Evolutionary conservation across 2,888 invertebrate genomes (phyloP).

Genomic region (Patella pellucida): DNA sequence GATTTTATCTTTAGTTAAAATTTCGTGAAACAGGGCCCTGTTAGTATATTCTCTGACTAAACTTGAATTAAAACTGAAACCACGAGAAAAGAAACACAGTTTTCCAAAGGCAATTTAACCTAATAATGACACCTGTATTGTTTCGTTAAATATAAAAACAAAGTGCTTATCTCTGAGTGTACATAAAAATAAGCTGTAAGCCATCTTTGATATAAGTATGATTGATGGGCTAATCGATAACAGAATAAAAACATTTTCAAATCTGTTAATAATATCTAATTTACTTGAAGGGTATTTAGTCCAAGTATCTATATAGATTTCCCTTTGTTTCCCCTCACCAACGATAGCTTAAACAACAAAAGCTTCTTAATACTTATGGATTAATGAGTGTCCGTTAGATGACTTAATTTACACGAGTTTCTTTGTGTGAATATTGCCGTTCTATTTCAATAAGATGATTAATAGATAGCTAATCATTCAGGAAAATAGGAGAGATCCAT

Average conservation of each 20-base stretch:
- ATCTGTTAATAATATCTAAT: constrained; percentile 4
- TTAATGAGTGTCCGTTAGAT: background rate
- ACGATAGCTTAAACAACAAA: background rate
- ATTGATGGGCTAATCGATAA: too few relatives aligned
- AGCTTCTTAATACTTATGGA: background rate
- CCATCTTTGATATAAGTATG: too few relatives aligned
- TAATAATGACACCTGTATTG: too few relatives aligned
- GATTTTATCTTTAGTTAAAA: too few relatives aligned
- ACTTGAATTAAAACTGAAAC: too few relatives aligned
- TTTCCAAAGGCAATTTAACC: too few relatives aligned
- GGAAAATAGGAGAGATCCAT: constrained; percentile 4
- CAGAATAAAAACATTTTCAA: background rate
- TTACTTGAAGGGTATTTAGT: constrained; percentile 8
- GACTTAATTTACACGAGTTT: constrained; percentile 2
- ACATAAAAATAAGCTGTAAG: too few relatives aligned
- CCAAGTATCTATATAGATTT: constrained; percentile 9
- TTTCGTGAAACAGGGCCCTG: too few relatives aligned
- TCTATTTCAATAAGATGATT: constrained; percentile 20
- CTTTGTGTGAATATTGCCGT: constrained; percentile 14
- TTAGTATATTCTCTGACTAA: too few relatives aligned
- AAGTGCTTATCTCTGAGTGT: too few relatives aligned
- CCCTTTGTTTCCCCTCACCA: background rate
- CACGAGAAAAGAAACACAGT: too few relatives aligned
- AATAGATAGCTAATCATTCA: constrained; percentile 22
- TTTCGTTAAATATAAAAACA: too few relatives aligned